Percentiles rank a stretch among this genome's conserved stretches.
These are phyloP conservation scores for Brachionus paranguensis DNA, from an alignment of 1,140 invertebrate genomes.

Conservation along the genomic window DNA sequence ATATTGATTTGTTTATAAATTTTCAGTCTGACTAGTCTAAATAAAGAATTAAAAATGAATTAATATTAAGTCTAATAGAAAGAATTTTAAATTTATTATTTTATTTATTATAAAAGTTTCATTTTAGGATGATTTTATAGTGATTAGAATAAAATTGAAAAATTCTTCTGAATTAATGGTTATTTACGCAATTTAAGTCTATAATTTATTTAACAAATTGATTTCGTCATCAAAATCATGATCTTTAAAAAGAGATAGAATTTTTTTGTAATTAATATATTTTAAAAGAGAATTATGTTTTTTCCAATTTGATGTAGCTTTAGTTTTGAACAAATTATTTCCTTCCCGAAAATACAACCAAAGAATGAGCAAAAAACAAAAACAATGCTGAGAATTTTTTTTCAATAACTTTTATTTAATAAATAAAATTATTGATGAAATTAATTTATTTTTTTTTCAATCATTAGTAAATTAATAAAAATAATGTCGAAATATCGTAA, in stretches of 20 bases:
- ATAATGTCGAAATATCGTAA: background rate
- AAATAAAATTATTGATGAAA: background rate
- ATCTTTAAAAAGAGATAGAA: background rate
- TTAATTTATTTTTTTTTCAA: conserved; percentile 11
- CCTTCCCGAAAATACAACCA: background rate
- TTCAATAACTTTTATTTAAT: background rate
- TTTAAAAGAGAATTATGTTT: background rate
- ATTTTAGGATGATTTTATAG: too few relatives aligned
- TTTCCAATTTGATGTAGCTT: background rate
- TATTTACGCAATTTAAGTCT: background rate
- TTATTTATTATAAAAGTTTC: background rate
- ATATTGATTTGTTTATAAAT: conserved; percentile 10
- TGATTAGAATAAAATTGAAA: background rate
- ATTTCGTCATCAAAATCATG: conserved; percentile 17
- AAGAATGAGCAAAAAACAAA: background rate
- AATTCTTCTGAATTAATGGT: background rate
- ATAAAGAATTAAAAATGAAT: background rate
- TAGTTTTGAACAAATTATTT: background rate
- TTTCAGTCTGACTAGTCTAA: background rate
- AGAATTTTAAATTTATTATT: background rate
- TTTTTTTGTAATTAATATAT: background rate
- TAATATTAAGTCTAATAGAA: background rate
- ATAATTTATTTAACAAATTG: background rate
- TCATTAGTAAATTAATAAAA: conserved; percentile 15
- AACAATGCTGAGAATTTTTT: background rate